phyloP scores from a whole-genome alignment of 2,888 invertebrate genomes.

The Perizoma flavofasciatum region DNA sequence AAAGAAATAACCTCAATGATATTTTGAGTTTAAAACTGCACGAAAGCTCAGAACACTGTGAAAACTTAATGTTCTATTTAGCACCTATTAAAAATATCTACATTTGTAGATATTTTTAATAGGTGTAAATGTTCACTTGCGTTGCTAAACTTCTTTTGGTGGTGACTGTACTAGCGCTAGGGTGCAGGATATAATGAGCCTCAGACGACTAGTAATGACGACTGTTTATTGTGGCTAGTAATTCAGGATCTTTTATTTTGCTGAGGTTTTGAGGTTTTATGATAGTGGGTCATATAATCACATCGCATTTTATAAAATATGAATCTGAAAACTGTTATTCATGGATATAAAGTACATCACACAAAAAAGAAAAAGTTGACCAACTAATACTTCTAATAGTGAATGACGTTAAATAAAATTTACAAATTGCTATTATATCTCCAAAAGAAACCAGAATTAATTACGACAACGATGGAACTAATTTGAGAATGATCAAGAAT shows the following conservation, averaged over 20 bases:
- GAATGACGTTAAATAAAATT: neutral
- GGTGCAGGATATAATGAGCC: slow-evolving; percentile 29
- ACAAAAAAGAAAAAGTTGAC: neutral
- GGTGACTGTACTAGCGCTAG: slow-evolving; percentile 3
- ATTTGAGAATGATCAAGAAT: slow-evolving; percentile 58
- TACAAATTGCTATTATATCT: neutral
- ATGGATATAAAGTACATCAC: no score
- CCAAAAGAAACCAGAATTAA: slow-evolving; percentile 33
- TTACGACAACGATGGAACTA: slow-evolving; percentile 57
- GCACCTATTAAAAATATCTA: no score
- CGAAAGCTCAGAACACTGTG: no score
- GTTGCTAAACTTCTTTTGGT: slow-evolving; percentile 11
- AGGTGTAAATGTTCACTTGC: neutral
- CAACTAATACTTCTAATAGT: no score
- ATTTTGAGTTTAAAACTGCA: no score
- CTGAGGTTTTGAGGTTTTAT: slow-evolving; percentile 11
- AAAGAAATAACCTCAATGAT: no score
- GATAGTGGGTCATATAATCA: neutral
- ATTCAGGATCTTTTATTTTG: slow-evolving; percentile 17
- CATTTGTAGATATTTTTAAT: no score
- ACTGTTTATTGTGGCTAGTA: slow-evolving; percentile 48
- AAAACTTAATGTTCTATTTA: no score
- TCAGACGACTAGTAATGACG: slow-evolving; percentile 54
- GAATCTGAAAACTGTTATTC: no score
- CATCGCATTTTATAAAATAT: neutral